Evolutionary conservation across 2,888 invertebrate species (phyloP).

Genomic region (Acleris emargana): DNA sequence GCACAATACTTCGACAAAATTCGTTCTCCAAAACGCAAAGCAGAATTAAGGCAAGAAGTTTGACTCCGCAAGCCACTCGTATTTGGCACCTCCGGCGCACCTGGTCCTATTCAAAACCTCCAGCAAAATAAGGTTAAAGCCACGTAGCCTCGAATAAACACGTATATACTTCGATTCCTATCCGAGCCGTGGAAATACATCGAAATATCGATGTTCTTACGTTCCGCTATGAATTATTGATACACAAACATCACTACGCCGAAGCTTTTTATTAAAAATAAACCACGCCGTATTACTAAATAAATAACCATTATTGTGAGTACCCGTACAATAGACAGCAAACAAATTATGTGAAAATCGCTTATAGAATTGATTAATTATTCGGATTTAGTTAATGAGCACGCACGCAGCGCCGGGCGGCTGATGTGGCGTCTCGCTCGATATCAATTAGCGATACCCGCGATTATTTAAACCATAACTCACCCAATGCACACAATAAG

Average conservation of each 20-base stretch:
- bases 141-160: conserved; percentile 36
- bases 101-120: conserved; percentile 45
- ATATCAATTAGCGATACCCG: conserved; percentile 65
- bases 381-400: conserved; percentile 60
- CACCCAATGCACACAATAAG: conserved; percentile 51
- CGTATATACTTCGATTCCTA: conserved; percentile 19
- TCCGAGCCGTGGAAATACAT: conserved; percentile 30
- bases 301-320: not conserved
- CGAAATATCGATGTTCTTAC: conserved; percentile 39
- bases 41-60: conserved; percentile 28
- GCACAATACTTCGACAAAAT: not conserved
- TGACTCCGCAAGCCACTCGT: conserved; percentile 19
- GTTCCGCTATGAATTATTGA: conserved; percentile 67
- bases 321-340: not conserved
- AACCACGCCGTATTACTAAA: not conserved
- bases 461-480: conserved; percentile 64
- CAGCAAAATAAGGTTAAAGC: conserved; percentile 36
- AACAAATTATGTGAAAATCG: conserved; percentile 38
- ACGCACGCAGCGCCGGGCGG: conserved; percentile 36
- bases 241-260: conserved; percentile 38
- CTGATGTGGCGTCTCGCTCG: conserved; percentile 59
- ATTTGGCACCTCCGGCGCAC: conserved; percentile 14
- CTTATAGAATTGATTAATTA: conserved; percentile 62
- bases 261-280: conserved; percentile 1
- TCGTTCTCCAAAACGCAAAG: conserved; percentile 9